A percentile compares a stretch with the other conserved stretches of the same genome.
Evolutionary conservation across 2,888 invertebrate species (phyloP).

Genomic region (Drosophila flavopinicola): DNA sequence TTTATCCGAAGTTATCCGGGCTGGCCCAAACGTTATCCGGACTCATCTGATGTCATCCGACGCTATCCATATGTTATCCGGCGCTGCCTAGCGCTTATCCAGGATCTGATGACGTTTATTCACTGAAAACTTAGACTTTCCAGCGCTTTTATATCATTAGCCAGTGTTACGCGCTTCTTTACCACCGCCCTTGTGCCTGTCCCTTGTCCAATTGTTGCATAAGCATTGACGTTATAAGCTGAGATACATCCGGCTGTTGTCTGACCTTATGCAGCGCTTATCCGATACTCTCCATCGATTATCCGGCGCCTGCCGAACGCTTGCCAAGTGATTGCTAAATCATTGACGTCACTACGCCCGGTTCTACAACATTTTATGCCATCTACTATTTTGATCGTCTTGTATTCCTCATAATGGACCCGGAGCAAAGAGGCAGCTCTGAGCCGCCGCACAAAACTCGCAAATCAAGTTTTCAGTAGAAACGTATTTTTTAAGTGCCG

Average conservation of each 20-base stretch:
- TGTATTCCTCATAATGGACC: constrained; percentile 29
- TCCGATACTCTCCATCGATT: neutral
- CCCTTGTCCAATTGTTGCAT: constrained; percentile 8
- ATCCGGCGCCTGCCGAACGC: constrained; percentile 4
- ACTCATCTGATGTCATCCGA: constrained; percentile 4
- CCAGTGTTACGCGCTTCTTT: neutral
- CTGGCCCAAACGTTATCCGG: neutral
- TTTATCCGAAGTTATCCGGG: neutral
- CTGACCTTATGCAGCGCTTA: neutral
- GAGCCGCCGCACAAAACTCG: neutral
- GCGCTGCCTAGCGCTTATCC: neutral
- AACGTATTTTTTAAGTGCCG: constrained; percentile 14
- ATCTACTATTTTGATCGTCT: constrained; percentile 31
- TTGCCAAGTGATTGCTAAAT: constrained; percentile 13
- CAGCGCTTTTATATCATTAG: neutral
- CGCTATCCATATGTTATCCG: neutral
- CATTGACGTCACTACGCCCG: constrained; percentile 29
- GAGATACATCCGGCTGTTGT: neutral
- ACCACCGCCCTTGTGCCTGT: neutral
- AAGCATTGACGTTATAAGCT: constrained; percentile 29
- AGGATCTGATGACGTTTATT: neutral
- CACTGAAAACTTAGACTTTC: too few species aligned
- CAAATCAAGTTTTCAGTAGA: constrained; percentile 14
- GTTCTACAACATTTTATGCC: constrained; percentile 10
- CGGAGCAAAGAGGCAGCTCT: constrained; percentile 6